phyloP scores from a whole-genome alignment of 2,888 invertebrate species.

The Epinotia ramella region DNA sequence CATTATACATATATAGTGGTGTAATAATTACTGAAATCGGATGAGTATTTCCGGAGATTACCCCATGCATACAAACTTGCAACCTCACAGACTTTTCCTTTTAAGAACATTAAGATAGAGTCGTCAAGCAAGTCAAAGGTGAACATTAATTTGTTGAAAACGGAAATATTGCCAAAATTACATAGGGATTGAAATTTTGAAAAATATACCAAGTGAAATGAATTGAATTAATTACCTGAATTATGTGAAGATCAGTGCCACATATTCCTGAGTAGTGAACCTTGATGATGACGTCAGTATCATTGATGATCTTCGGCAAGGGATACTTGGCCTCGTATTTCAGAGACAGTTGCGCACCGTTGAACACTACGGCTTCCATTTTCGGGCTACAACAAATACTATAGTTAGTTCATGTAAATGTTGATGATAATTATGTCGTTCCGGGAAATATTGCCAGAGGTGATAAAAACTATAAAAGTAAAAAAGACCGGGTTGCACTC shows the following conservation, averaged over 20 bases:
- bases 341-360: slow-evolving; percentile 73
- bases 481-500: too few relatives aligned
- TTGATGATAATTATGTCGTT: too few relatives aligned
- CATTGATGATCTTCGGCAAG: slow-evolving; percentile 76
- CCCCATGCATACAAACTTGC: too few relatives aligned
- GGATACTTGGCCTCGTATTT: slow-evolving; percentile 74
- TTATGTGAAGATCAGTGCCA: slow-evolving; percentile 90
- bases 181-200: background rate
- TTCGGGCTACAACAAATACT: slow-evolving; percentile 43
- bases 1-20: too few relatives aligned
- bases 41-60: too few relatives aligned
- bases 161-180: background rate
- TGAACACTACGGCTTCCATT: slow-evolving; percentile 86
- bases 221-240: slow-evolving; percentile 81
- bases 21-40: too few relatives aligned
- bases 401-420: background rate
- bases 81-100: too few relatives aligned
- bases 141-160: background rate
- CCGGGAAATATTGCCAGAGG: too few relatives aligned
- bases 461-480: too few relatives aligned
- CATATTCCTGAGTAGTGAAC: slow-evolving; percentile 89
- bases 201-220: too few relatives aligned
- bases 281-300: slow-evolving; percentile 87
- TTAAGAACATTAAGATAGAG: too few relatives aligned
- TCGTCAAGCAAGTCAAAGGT: too few relatives aligned